A percentile compares a stretch with the other conserved stretches of the same genome.
phyloP scores from a whole-genome alignment of 2,113 vertebrate genomes.

The Sinocyclocheilus anshuiensis region DNA sequence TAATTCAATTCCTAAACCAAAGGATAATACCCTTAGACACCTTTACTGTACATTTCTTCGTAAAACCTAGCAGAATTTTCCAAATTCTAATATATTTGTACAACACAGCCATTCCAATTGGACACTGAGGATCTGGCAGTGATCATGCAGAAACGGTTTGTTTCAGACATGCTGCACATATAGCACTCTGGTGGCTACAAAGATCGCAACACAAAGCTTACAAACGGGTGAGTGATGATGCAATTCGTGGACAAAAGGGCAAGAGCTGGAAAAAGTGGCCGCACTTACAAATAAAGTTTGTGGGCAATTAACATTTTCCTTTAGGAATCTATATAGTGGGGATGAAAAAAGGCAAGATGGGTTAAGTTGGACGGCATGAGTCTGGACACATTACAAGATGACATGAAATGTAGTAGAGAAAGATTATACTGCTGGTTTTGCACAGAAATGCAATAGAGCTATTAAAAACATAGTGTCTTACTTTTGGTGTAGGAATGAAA shows the following conservation, averaged over 20 bases:
- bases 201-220: conserved; percentile 50
- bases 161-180: conserved; percentile 53
- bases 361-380: conserved; percentile 59
- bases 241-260: conserved; percentile 68
- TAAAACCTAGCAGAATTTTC: background rate
- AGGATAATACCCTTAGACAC: background rate
- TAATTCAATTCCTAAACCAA: background rate
- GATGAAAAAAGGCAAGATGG: conserved; percentile 78
- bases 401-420: conserved; percentile 23
- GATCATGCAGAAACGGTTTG: conserved; percentile 41
- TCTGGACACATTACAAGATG: conserved; percentile 25
- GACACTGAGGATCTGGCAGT: conserved; percentile 31
- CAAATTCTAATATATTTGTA: background rate
- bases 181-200: conserved; percentile 28
- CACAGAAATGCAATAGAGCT: background rate
- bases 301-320: conserved; percentile 87
- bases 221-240: conserved; percentile 57
- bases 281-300: conserved; percentile 95
- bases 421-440: background rate
- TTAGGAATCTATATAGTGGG: conserved; percentile 92
- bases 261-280: conserved; percentile 68
- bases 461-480: background rate
- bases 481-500: background rate
- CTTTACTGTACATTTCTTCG: background rate
- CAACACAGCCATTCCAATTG: conserved; percentile 36